A percentile compares a stretch with the other conserved stretches of the same genome.
Conservation (phyloP, 1,140 invertebrate species). For the Zaprionus lachaisei region DNA sequence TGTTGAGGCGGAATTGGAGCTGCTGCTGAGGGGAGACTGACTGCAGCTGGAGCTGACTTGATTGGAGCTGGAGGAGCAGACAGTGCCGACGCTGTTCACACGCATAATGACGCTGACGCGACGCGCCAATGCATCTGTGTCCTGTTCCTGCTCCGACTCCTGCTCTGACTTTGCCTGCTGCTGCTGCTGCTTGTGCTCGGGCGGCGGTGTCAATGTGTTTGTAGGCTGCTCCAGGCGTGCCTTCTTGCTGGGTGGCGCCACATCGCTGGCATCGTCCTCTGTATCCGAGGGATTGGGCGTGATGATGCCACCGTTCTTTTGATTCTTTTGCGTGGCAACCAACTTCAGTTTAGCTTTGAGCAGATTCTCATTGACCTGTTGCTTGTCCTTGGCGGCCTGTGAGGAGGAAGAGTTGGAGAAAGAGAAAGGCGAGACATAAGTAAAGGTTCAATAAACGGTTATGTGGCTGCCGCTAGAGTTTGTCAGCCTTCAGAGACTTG, state of each 20-base stretch:
- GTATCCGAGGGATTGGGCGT: conserved; percentile 86
- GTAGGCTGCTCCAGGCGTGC: conserved; percentile 68
- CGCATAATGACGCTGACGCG: conserved; percentile 92
- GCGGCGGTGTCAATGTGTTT: conserved; percentile 62
- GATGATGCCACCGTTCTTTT: conserved; percentile 67
- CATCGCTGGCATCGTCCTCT: conserved; percentile 85
- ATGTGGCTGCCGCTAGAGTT: conserved; percentile 13
- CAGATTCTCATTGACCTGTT: conserved; percentile 69
- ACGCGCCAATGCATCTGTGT: conserved; percentile 44
- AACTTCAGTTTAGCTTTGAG: conserved; percentile 77
- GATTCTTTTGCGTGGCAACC: conserved; percentile 59
- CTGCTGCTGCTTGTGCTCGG: conserved; percentile 55
- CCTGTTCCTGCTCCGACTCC: conserved; percentile 35
- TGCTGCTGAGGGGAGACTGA: neutral
- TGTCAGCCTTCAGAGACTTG: conserved; percentile 36
- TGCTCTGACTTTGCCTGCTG: conserved; percentile 16
- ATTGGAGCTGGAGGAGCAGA: conserved; percentile 58
- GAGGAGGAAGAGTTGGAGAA: neutral
- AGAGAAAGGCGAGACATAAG: conserved; percentile 39
- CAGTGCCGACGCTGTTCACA: conserved; percentile 89
- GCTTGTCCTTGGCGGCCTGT: conserved; percentile 65
- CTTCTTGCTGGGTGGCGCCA: conserved; percentile 84
- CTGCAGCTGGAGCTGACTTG: conserved; percentile 32
- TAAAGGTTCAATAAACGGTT: conserved; percentile 42
- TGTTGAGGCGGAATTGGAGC: conserved; percentile 29